Percentiles rank a stretch among this genome's conserved stretches.
Conservation (phyloP, 1,140 invertebrate genomes). For the Thaumatotibia leucotreta region DNA sequence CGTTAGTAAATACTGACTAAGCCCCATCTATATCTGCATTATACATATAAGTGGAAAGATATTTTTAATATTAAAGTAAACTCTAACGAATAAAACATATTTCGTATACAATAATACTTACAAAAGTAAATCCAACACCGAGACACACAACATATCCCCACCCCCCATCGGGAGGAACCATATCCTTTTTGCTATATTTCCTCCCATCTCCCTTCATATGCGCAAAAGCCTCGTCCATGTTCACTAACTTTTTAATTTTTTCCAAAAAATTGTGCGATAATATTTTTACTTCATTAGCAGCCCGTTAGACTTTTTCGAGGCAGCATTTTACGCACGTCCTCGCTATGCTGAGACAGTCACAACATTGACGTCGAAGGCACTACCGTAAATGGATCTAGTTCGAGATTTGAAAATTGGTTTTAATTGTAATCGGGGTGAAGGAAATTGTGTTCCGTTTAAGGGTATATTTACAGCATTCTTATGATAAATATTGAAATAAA, state of each 20-base stretch:
- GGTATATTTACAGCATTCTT: too few species aligned
- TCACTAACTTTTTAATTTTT: conserved; percentile 14
- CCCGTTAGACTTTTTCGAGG: neutral
- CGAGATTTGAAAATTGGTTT: neutral
- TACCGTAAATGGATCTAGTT: neutral
- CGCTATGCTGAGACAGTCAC: conserved; percentile 30
- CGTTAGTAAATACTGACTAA: too few species aligned
- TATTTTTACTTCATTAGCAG: too few species aligned
- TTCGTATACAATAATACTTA: too few species aligned
- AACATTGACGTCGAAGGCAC: conserved; percentile 18
- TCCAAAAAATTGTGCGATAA: neutral
- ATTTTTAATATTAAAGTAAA: too few species aligned
- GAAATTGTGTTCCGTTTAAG: too few species aligned
- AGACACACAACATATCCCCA: conserved; percentile 63
- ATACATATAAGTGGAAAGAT: too few species aligned
- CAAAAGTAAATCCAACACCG: conserved; percentile 65
- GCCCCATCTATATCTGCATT: too few species aligned
- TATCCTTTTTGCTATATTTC: conserved; percentile 32
- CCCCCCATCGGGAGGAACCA: conserved; percentile 56
- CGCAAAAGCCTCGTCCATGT: conserved; percentile 67
- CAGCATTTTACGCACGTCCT: conserved; percentile 29
- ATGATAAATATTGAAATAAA: too few species aligned
- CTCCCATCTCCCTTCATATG: conserved; percentile 41
- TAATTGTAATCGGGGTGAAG: too few species aligned
- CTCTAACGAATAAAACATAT: too few species aligned